Evolutionary conservation across 2,113 vertebrate species (phyloP), one percentile per base, ranked within the genome.

Genomic region (Serinus canaria): DNA sequence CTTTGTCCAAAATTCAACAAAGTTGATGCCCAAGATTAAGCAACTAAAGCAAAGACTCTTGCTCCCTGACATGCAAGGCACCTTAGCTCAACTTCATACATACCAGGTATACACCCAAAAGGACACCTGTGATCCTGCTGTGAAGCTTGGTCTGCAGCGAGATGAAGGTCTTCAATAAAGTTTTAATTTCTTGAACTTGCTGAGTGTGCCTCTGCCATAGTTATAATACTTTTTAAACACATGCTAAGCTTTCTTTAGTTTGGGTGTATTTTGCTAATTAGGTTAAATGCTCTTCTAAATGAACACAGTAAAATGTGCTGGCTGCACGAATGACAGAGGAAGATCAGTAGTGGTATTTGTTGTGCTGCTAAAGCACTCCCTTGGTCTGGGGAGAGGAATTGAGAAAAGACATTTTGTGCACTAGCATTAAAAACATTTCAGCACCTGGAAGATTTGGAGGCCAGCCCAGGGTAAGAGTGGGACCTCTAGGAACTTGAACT

Each of bases 381-480:
- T 76, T 78, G 17, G 75, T 75, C 53, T n/a, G 31, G 17, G n/a
- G 31, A 72, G 66, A 94, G 74, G 53, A 68, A 47, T 37, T 56
- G 70, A 59, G 47, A 58, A 83, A 56, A 59, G 50, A 31, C 3
- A 5, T 22, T 55, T 31, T 87, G 41, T 70, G 52, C 72, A 6
- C 28, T 59, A 77, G 43, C 50, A 35, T 37, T 70, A 86, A 80
- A 79, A 80, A 50, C 41, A 20, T 55, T 68, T 69, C 50, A 49
- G n/a, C 66, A 72, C 83, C 87, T 82, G 76, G 25, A 74, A 66
- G 74, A 85, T 49, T 91, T 95, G 67, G 90, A 92, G 68, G 58
- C 62, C 56, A 90, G 89, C 88, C 82, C 87, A 52, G 84, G 31
- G 37, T 77, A 74, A 89, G 87, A 78, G 83, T 37, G 39, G 49